A percentile compares a stretch with the other conserved stretches of the same genome.
These are phyloP conservation scores for Hetaerina titia DNA, from an alignment of 2,888 invertebrate species.

Conservation along the genomic window DNA sequence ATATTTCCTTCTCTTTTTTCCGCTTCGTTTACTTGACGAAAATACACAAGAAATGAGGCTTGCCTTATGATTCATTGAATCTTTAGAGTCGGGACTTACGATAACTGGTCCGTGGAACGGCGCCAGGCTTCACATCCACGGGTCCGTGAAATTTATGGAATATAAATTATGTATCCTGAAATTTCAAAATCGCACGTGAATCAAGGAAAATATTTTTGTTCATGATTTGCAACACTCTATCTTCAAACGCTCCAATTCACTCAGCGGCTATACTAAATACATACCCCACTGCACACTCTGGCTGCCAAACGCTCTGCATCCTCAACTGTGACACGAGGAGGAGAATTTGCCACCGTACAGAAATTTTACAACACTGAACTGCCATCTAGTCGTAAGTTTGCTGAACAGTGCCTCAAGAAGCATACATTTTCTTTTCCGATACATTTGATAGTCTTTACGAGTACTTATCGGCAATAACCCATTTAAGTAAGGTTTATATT, in stretches of 20 bases:
- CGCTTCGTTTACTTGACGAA: neutral
- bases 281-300: too few species aligned
- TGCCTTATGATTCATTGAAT: constrained; percentile 4
- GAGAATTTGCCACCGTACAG: neutral
- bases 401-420: too few species aligned
- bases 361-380: neutral
- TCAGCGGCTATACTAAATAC: too few species aligned
- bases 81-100: neutral
- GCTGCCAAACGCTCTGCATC: too few species aligned
- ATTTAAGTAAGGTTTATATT: too few species aligned
- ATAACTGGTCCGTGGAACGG: neutral
- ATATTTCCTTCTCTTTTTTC: neutral
- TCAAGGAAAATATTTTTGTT: neutral
- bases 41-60: neutral
- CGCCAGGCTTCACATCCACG: neutral
- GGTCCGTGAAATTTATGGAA: neutral
- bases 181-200: neutral
- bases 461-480: too few species aligned
- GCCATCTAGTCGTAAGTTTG: neutral
- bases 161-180: constrained; percentile 17
- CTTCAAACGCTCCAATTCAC: neutral
- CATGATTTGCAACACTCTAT: neutral
- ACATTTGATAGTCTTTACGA: too few species aligned
- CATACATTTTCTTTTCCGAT: too few species aligned
- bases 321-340: neutral